Conservation (phyloP, 2,888 invertebrate genomes). For the Serrognathus titanus region DNA sequence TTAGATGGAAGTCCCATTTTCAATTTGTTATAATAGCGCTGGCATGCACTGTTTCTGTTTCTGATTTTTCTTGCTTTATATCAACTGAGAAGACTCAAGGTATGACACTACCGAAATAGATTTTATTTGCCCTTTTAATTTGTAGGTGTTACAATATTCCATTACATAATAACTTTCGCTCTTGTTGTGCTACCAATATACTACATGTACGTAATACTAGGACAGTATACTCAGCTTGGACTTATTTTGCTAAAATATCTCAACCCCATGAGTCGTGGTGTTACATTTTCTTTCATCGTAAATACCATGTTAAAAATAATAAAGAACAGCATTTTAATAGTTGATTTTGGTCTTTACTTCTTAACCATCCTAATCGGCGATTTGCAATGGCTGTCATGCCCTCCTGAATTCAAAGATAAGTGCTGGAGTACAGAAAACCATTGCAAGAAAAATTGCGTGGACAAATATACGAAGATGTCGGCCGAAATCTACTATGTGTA, state of each 20-base stretch:
- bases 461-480: neutral
- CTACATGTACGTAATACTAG: constrained; percentile 26
- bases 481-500: constrained; percentile 2
- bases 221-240: constrained; percentile 29
- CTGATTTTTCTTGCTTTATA: constrained; percentile 3
- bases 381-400: constrained; percentile 25
- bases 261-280: constrained; percentile 25
- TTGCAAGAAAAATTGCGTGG: neutral
- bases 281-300: constrained; percentile 22
- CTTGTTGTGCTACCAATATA: constrained; percentile 24
- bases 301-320: constrained; percentile 18
- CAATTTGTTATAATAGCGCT: constrained; percentile 8
- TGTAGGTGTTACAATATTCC: constrained; percentile 16
- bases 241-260: constrained; percentile 21
- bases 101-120: neutral
- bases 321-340: constrained; percentile 15
- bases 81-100: neutral
- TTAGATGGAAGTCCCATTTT: constrained; percentile 10
- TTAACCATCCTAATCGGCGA: constrained; percentile 18
- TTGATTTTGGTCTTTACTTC: constrained; percentile 23
- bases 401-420: neutral
- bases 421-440: neutral
- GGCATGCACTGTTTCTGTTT: constrained; percentile 10
- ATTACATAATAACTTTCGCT: constrained; percentile 10
- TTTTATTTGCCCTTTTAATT: neutral